Conservation (phyloP, 2,797 vertebrate genomes). For the Apogon hyalosoma region DNA sequence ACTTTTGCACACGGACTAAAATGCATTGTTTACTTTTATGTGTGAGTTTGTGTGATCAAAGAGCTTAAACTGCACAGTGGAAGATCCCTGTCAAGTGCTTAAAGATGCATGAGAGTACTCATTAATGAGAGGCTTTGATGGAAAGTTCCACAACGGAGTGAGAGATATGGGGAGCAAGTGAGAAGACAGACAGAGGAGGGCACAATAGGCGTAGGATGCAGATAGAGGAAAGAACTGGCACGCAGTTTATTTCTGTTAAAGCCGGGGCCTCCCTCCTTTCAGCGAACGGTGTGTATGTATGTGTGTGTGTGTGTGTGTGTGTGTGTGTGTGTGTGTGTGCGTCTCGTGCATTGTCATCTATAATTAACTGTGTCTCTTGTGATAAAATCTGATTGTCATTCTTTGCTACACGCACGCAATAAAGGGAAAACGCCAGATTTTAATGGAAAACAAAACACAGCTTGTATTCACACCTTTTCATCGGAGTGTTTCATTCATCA, state of each 20-base stretch:
- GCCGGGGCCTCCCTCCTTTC: constrained; percentile 14
- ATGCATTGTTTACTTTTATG: constrained; percentile 1
- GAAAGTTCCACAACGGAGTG: constrained; percentile 73
- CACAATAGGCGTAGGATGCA: constrained; percentile 3
- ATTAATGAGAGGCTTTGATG: constrained; percentile 79
- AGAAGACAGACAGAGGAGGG: constrained; percentile 21
- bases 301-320: too few species aligned
- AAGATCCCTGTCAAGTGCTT: constrained; percentile 71
- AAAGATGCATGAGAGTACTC: constrained; percentile 80
- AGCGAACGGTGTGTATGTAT: neutral
- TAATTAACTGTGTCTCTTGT: constrained; percentile 19
- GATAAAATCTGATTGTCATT: constrained; percentile 9
- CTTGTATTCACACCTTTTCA: neutral
- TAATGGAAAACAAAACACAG: neutral
- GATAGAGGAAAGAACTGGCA: constrained; percentile 34
- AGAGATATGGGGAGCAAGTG: constrained; percentile 38
- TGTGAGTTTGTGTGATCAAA: constrained; percentile 33
- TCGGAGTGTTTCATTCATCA: neutral
- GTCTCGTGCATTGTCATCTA: constrained; percentile 10
- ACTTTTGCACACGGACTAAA: neutral
- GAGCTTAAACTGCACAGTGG: constrained; percentile 38
- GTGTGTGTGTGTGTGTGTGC: neutral
- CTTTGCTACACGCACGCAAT: neutral
- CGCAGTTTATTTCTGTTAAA: constrained; percentile 29
- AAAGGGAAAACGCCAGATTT: neutral